Evolutionary conservation across 2,797 vertebrate genomes (phyloP).

Genomic region (Ficedula albicollis): DNA sequence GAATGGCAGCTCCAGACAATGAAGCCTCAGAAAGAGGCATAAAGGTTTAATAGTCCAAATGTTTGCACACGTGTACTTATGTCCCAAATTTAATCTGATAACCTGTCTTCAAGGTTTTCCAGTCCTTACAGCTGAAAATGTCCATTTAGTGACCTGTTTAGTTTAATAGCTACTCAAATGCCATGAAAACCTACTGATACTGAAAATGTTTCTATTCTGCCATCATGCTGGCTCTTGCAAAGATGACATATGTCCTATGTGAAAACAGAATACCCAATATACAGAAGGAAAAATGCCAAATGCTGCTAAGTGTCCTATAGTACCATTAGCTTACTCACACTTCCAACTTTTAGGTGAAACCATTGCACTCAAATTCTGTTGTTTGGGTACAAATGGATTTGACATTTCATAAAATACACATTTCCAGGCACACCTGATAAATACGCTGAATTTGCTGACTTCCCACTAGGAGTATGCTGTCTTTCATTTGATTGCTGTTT

Average conservation of each 20-base stretch:
- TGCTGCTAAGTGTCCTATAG: background rate
- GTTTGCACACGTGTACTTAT: constrained; percentile 47
- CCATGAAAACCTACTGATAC: background rate
- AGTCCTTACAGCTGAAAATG: constrained; percentile 14
- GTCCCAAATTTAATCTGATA: constrained; percentile 57
- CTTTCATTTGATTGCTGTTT: background rate
- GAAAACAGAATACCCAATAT: background rate
- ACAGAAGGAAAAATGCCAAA: background rate
- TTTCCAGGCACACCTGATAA: background rate
- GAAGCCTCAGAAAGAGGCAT: constrained; percentile 50
- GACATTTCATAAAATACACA: background rate
- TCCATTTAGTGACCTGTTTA: constrained; percentile 4
- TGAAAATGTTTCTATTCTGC: background rate
- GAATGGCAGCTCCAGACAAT: constrained; percentile 56
- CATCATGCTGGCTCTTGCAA: background rate
- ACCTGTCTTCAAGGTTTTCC: constrained; percentile 40
- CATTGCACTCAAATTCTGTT: background rate
- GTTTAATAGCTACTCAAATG: background rate
- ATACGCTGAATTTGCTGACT: background rate
- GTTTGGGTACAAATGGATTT: background rate
- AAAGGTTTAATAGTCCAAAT: constrained; percentile 52
- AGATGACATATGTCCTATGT: background rate
- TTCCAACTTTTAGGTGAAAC: background rate
- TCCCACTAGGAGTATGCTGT: background rate
- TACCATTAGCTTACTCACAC: background rate